Conservation (phyloP, 2,797 vertebrate genomes). For the Fistularia tabacaria region DNA sequence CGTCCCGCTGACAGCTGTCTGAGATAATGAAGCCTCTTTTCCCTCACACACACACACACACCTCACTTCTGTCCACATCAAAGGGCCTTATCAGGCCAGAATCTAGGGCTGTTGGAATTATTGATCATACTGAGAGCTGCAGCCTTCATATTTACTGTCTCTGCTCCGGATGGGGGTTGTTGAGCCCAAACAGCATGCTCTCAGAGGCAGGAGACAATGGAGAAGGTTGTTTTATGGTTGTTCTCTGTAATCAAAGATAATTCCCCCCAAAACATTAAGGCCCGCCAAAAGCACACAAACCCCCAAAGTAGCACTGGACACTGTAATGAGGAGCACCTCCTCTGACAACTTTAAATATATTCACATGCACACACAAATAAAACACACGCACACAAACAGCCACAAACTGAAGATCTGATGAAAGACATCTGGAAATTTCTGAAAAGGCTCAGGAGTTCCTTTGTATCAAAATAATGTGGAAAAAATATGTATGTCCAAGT, state of each 20-base stretch:
- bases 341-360: too few species aligned
- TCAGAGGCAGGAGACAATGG: slow-evolving; percentile 37
- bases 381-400: too few species aligned
- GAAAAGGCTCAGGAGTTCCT: too few species aligned
- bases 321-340: background rate
- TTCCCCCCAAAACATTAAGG: slow-evolving; percentile 5
- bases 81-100: slow-evolving; percentile 52
- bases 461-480: too few species aligned
- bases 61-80: slow-evolving; percentile 62
- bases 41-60: slow-evolving; percentile 27
- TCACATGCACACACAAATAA: too few species aligned
- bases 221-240: background rate
- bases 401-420: too few species aligned
- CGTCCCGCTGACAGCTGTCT: slow-evolving; percentile 53
- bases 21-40: slow-evolving; percentile 66
- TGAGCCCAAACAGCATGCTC: slow-evolving; percentile 39
- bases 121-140: slow-evolving; percentile 57
- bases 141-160: slow-evolving; percentile 34
- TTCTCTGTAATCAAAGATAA: slow-evolving; percentile 24
- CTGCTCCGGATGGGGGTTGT: slow-evolving; percentile 24
- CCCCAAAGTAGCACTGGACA: background rate
- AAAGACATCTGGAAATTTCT: too few species aligned
- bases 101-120: slow-evolving; percentile 62
- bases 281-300: slow-evolving; percentile 6
- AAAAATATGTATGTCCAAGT: too few species aligned